Evolutionary conservation across 2,113 vertebrate genomes (phyloP), one percentile per base, ranked within the genome.

Genomic region (Varanus salvator): DNA sequence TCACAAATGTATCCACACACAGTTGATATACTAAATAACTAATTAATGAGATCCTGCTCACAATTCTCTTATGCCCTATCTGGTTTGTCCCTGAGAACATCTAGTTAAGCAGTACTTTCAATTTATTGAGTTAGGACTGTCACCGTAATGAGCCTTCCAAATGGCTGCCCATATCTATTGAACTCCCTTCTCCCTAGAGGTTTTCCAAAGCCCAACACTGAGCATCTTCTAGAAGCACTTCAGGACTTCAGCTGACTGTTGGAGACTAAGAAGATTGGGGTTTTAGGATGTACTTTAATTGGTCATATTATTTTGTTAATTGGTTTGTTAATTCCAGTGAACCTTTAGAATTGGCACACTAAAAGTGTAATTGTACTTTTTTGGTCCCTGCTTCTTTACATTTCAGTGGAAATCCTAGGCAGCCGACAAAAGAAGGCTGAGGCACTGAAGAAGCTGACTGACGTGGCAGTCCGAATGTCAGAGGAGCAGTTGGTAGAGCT

Each of bases 401-500:
- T 95, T 95, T 31, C 95, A 99, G 99, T 99, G 98, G 95, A 95
- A 76, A 98, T 98, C 84, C 94, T 99, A 95, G 96, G 97, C 19
- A 95, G 98, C 71, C 98, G 98, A 38, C 99, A 99, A 95, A 98
- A 98, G 96, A 97, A 95, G 95, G 99, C 99, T 0, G 98, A 98
- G 89, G 97, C 98, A 82, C 97, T 99, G 12, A 97, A 97, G 80
- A 98, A 98, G 89, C 95, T 99, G 95, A 98, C 98, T 0, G 98
- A 99, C 5, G 96, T 97, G 90, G 98, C 98, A 0, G 98, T 97
- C 1, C 97, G 97, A 12, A 98, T 99, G 98, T 98, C 98, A 8
- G 99, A 99, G 95, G 98, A 99, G 87, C 98, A 99, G 93, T 87
- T 99, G 96, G 95, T 97, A 0, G 98, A 99, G 94, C 98, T 99